Evolutionary conservation across 2,888 invertebrate species (phyloP), one percentile per base, ranked within the genome.

Genomic region (Caenorhabditis becei): DNA sequence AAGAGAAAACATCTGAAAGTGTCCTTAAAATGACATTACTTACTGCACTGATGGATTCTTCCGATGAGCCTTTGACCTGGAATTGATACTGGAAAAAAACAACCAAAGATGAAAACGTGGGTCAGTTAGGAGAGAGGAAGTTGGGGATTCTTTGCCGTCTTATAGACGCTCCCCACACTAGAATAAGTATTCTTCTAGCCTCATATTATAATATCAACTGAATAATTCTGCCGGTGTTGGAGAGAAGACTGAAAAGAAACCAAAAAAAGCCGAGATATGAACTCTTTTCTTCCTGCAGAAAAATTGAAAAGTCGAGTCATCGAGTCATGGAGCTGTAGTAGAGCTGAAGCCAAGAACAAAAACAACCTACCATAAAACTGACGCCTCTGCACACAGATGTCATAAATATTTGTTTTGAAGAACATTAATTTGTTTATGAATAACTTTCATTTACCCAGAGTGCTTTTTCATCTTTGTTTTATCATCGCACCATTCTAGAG

Each of bases 141-240:
- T n/a, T n/a, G n/a, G n/a, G n/a, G n/a, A n/a, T n/a, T n/a, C n/a
- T n/a, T n/a, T n/a, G n/a, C n/a, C n/a, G n/a, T 35, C 35, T 35
- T 35, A 2, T 18, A 20, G 2, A 2, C 41, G 41, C 14, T 41
- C 16, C 10, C 20, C 47, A 18, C 47, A 18, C 47, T 20, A 47
- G n/a, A 47, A 47, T 47, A 47, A 47, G 47, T 47, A 47, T 53
- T 53, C 51, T 23, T 53, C 14, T 53, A 23, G 51, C 4, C 16
- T 53, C 51, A 23, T 49, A 20, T 49, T 49, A 49, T 26, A 53
- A 53, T 53, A 53, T 53, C 23, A 53, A 53, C 51, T 56, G 56
- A 37, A 35, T 35, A 23, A 66, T 28, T 54, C 16, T 16, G n/a
- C 28, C 26, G 16, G n/a, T 32, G 63, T 10, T 37, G 44, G n/a